Evolutionary conservation across 2,888 invertebrate species (phyloP), one percentile per base, ranked within the genome.

Genomic region (Synanthedon myopaeformis): DNA sequence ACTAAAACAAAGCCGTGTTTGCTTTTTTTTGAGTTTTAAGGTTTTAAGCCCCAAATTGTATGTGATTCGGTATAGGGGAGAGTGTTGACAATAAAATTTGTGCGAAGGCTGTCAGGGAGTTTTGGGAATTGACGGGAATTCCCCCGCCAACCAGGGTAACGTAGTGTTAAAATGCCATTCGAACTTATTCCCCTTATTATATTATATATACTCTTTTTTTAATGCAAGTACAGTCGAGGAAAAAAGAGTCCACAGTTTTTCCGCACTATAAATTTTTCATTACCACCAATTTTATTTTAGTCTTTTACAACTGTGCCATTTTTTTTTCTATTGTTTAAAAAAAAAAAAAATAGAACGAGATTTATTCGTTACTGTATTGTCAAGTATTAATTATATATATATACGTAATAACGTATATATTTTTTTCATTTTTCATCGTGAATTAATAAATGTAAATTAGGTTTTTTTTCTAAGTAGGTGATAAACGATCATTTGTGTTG

Each of bases 141-240:
- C 81, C 82, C 82, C 74, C 72, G 63, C 67, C n/a, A n/a, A 79
- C 78, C 85, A 86, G 85, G 85, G 85, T 86, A 85, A 45, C 70
- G 74, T 85, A 86, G 83, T 62, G 63, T 69, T 77, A 77, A 23
- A 77, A 67, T 75, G 74, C 72, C 70, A 70, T 64, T 67, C 56
- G 49, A 60, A 58, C 57, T 45, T 5, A 5, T 13, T 45, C 13
- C 45, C 45, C 8, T 12, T 1, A 4, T 13, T 45, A n/a, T 13
- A 4, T 4, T 23, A 4, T 13, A 5, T 4, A n/a, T 12, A 35
- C 45, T 12, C 42, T n/a, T 42, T 42, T 42, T 45, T 13, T 45
- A 45, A n/a, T 13, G 45, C 35, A 8, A 35, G 14, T 45, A 45
- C 45, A 45, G 45, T 45, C 13, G 11, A 10, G 13, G 45, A 45